Evolutionary conservation across 2,888 invertebrate species (phyloP), one percentile per base, ranked within the genome.

Genomic region (Amblyjoppa fuscipennis): DNA sequence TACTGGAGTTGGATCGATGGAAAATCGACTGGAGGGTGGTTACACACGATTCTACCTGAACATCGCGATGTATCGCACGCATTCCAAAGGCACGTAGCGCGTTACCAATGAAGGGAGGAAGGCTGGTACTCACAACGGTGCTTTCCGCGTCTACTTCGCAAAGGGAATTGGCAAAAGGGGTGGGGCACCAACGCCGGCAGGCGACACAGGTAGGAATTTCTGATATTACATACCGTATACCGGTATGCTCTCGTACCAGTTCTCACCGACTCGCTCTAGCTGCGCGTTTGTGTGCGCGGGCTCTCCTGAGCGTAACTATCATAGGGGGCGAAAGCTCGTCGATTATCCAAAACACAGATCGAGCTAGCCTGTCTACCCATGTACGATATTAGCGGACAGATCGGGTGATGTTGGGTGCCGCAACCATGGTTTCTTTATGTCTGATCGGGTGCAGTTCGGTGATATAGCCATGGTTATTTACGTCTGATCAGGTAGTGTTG

Each of bases 191-290:
- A 59, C 73, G 73, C 82, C 76, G 81, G 73, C 90, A 90, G 89
- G 89, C 90, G 89, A 89, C 91, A 90, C 89, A 92, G 92, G 90
- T 91, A 91, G 92, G 92, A 92, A 92, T 92, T 91, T 92, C 92
- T 91, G 90, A 92, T 92, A 92, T 92, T 92, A 91, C 92, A 92
- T 92, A 92, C 92, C 92, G 90, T 90, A 90, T 89, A 87, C 87
- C 88, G 92, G 90, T 91, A 92, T 91, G 91, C 90, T 91, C 81
- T 56, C 66, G 16, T 45, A 45, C 41, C 49, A 9, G n/a, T 69
- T 68, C 79, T 45, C 28, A 59, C 56, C 61, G 61, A n/a, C 59
- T 59, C 77, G 34, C 66, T 71, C 66, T 31, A 41, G n/a, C 41
- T 38, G 75, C 69, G 16, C 28, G n/a, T 64, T 31, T 51, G 31